These are phyloP conservation scores for Tetramorium alpestre DNA, from an alignment of 1,140 invertebrate species.

Conservation along the genomic window DNA sequence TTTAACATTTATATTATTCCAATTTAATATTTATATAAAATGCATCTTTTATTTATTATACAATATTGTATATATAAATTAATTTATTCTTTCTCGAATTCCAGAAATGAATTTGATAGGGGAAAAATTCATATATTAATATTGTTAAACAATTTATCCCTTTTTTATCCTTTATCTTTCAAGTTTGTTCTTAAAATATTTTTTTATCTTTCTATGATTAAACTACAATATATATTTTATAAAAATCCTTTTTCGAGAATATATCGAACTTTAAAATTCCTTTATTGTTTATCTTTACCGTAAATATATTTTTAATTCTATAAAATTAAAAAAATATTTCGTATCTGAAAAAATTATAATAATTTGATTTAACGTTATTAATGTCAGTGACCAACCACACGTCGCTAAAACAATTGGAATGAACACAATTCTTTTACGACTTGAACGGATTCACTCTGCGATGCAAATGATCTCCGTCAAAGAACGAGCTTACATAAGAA, in stretches of 20 bases:
- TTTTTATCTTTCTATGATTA: not conserved
- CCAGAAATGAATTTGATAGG: not conserved
- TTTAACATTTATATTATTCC: not conserved
- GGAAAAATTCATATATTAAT: not conserved
- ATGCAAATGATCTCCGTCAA: not conserved
- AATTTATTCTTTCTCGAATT: not conserved
- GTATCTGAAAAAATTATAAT: not conserved
- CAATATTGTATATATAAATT: not conserved
- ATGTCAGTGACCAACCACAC: not conserved
- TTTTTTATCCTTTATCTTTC: not conserved
- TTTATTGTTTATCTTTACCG: not conserved
- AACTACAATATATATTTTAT: not conserved
- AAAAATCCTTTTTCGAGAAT: not conserved
- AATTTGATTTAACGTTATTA: not conserved
- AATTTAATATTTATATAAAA: not conserved
- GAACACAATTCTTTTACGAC: not conserved
- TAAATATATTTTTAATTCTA: not conserved
- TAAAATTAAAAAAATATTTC: not conserved
- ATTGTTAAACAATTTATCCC: not conserved
- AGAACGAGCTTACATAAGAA: constrained; percentile 15
- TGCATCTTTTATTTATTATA: not conserved
- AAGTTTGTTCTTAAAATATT: not conserved
- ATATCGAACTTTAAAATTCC: not conserved
- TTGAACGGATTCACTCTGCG: not conserved
- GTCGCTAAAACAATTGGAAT: not conserved